These are phyloP conservation scores for Hydrocynus forskahlii DNA, from an alignment of 2,797 vertebrate species.

Conservation along the genomic window DNA sequence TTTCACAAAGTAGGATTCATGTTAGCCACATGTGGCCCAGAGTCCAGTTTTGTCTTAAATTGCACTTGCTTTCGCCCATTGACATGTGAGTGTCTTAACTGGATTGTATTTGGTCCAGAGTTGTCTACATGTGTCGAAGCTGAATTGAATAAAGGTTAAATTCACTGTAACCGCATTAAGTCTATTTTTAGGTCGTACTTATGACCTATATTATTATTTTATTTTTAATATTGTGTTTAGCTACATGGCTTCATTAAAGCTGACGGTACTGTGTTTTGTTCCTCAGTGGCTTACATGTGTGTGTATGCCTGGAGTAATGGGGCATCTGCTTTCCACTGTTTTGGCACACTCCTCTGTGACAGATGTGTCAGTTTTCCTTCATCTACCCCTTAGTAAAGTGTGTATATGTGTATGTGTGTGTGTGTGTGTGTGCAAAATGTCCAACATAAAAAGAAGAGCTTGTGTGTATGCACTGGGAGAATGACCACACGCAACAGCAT, in stretches of 20 bases:
- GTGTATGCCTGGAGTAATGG: neutral
- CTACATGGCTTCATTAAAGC: neutral
- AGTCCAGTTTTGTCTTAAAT: too few relatives aligned
- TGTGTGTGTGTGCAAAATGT: neutral
- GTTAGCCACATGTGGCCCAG: too few relatives aligned
- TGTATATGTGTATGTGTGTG: too few relatives aligned
- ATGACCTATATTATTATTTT: neutral
- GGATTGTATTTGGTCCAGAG: too few relatives aligned
- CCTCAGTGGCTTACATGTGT: neutral
- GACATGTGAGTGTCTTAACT: too few relatives aligned
- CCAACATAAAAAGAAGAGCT: neutral
- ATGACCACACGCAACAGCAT: neutral
- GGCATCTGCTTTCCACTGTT: slow-evolving; percentile 5
- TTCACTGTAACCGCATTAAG: too few relatives aligned
- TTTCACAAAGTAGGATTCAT: too few relatives aligned
- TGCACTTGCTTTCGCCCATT: too few relatives aligned
- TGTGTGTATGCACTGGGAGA: too few relatives aligned
- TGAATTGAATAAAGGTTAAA: too few relatives aligned
- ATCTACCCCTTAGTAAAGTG: neutral
- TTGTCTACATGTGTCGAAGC: too few relatives aligned
- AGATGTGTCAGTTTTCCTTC: neutral
- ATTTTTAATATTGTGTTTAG: neutral
- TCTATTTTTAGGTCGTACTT: too few relatives aligned
- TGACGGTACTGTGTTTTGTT: neutral
- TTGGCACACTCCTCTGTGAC: slow-evolving; percentile 5